Evolutionary conservation across 1,140 invertebrate genomes (phyloP).

Genomic region (Drosophila suzukii): DNA sequence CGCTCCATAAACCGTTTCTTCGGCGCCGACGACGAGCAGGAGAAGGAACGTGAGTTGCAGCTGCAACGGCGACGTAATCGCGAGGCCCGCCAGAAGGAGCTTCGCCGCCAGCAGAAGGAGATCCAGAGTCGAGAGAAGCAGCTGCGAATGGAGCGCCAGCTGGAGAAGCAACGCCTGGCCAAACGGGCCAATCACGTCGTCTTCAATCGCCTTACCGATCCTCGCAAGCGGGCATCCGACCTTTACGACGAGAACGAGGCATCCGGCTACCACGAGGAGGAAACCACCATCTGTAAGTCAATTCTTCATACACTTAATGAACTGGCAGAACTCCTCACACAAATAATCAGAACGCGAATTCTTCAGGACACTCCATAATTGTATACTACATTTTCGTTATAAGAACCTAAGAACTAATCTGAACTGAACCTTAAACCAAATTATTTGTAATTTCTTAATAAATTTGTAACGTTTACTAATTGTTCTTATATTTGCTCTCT

Average conservation of each 20-base stretch:
- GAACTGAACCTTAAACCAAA: no score
- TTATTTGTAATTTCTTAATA: no score
- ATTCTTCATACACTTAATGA: not conserved
- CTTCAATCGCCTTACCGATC: slow-evolving; percentile 14
- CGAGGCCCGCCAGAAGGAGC: slow-evolving; percentile 22
- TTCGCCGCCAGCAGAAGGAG: slow-evolving; percentile 3
- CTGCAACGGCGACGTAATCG: not conserved
- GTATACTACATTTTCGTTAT: not conserved
- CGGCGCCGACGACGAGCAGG: slow-evolving; percentile 33
- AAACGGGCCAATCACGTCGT: slow-evolving; percentile 23
- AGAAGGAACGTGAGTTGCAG: not conserved
- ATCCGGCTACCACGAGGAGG: slow-evolving; percentile 43
- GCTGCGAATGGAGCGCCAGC: slow-evolving; percentile 8
- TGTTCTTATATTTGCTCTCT: not conserved
- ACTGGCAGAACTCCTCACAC: no score
- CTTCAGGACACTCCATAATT: not conserved
- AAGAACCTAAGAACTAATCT: no score
- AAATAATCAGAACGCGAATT: not conserved
- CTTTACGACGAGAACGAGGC: slow-evolving; percentile 50
- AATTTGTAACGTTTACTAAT: not conserved
- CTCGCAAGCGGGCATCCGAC: slow-evolving; percentile 37
- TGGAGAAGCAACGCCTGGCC: slow-evolving; percentile 3
- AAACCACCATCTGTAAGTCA: slow-evolving; percentile 46
- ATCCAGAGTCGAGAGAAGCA: slow-evolving; percentile 2
- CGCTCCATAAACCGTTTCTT: slow-evolving; percentile 68